These are phyloP conservation scores for Cybosia mesomella DNA, from an alignment of 2,888 invertebrate genomes.

Conservation along the genomic window DNA sequence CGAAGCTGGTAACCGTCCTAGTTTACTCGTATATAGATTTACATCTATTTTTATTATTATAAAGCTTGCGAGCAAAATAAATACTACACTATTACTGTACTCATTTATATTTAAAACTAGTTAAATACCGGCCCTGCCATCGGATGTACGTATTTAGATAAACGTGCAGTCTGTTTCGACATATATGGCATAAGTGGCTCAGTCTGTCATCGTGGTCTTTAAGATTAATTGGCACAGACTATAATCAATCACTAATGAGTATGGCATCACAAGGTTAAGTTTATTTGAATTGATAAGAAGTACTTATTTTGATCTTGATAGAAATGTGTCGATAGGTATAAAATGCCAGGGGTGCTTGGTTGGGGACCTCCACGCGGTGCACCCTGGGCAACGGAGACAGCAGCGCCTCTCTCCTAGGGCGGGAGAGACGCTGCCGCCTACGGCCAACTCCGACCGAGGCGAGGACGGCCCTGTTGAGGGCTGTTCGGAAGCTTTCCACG, in stretches of 20 bases:
- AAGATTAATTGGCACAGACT: neutral
- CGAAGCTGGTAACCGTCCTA: too few species aligned
- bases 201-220: neutral
- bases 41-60: neutral
- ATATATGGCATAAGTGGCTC: neutral
- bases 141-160: conserved; percentile 8
- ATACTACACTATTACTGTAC: neutral
- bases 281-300: neutral
- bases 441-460: too few species aligned
- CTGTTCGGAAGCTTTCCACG: too few species aligned
- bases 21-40: too few species aligned
- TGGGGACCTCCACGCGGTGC: too few species aligned
- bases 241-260: neutral
- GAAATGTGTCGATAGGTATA: too few species aligned
- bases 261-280: neutral
- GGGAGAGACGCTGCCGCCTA: too few species aligned
- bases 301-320: too few species aligned
- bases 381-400: too few species aligned
- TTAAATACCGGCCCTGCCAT: neutral
- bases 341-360: too few species aligned
- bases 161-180: conserved; percentile 6
- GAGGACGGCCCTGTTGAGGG: too few species aligned
- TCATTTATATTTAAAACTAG: neutral
- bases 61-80: neutral
- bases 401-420: too few species aligned